A percentile compares a stretch with the other conserved stretches of the same genome.
phyloP scores from a whole-genome alignment of 2,888 invertebrate species.

The Cremastinae sp. region DNA sequence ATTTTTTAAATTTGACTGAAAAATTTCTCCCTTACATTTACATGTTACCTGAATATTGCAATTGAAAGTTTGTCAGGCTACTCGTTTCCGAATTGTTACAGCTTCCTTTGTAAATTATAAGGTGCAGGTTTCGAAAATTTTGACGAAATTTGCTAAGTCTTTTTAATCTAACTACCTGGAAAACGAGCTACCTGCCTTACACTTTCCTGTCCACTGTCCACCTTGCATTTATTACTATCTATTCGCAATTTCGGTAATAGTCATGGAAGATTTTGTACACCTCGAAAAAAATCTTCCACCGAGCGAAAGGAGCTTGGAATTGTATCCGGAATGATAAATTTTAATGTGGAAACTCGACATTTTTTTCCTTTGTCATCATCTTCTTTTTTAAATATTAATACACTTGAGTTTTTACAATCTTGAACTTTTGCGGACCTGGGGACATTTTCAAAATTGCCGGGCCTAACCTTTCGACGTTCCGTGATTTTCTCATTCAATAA shows the following conservation, averaged over 20 bases:
- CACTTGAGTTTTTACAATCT: background rate
- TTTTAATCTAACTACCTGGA: background rate
- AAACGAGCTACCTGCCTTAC: slow-evolving; percentile 7
- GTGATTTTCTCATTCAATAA: slow-evolving; percentile 7
- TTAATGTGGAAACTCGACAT: background rate
- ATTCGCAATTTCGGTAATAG: slow-evolving; percentile 4
- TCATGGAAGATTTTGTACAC: background rate
- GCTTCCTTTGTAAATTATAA: too few species aligned
- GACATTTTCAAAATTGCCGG: background rate
- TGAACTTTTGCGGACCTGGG: slow-evolving; percentile 14
- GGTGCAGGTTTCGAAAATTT: slow-evolving; percentile 8
- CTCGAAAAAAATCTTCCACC: too few species aligned
- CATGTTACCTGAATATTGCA: too few species aligned
- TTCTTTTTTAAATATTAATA: too few species aligned
- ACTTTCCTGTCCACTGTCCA: background rate
- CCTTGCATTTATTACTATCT: background rate
- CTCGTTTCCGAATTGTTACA: too few species aligned
- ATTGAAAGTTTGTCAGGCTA: too few species aligned
- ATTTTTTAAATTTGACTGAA: too few species aligned
- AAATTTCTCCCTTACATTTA: too few species aligned
- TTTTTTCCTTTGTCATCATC: too few species aligned
- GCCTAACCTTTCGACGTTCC: background rate
- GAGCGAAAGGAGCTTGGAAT: too few species aligned
- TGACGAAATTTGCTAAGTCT: background rate
- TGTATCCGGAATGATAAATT: background rate